A percentile compares a stretch with the other conserved stretches of the same genome.
Evolutionary conservation across 2,797 vertebrate species (phyloP).

Genomic region (Coranthus polyacanthus): DNA sequence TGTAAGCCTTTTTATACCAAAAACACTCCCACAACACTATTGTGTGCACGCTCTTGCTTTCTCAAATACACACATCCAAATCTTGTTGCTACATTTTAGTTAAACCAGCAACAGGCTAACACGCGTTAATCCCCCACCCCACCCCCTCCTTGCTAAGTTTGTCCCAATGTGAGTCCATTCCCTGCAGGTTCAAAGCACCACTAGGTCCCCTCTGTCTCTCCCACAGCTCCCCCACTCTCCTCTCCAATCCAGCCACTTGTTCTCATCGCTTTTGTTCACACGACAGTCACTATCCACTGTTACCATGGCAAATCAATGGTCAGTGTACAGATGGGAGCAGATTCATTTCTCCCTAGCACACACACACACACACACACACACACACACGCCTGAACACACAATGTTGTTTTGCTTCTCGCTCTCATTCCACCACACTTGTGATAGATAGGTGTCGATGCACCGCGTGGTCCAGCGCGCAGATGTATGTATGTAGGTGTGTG

Average conservation of each 20-base stretch:
- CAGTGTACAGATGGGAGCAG: slow-evolving; percentile 73
- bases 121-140: slow-evolving; percentile 30
- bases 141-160: slow-evolving; percentile 15
- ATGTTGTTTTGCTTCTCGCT: slow-evolving; percentile 28
- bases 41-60: slow-evolving; percentile 39
- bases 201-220: slow-evolving; percentile 21
- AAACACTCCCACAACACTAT: slow-evolving; percentile 59
- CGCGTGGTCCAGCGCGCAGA: slow-evolving; percentile 17
- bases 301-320: slow-evolving; percentile 82
- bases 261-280: slow-evolving; percentile 74
- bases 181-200: slow-evolving; percentile 28
- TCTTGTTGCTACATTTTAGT: slow-evolving; percentile 54
- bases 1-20: slow-evolving; percentile 73
- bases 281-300: slow-evolving; percentile 72
- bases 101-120: slow-evolving; percentile 62
- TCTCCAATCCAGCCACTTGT: slow-evolving; percentile 52
- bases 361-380: slow-evolving; percentile 12
- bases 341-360: slow-evolving; percentile 55
- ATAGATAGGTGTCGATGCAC: slow-evolving; percentile 55
- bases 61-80: slow-evolving; percentile 55
- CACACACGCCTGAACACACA: slow-evolving; percentile 28
- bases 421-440: slow-evolving; percentile 58
- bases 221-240: not conserved
- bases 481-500: slow-evolving; percentile 13
- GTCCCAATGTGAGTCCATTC: slow-evolving; percentile 35